These are phyloP conservation scores for Leptinotarsa lineolata DNA, from an alignment of 1,140 invertebrate genomes.

Conservation along the genomic window DNA sequence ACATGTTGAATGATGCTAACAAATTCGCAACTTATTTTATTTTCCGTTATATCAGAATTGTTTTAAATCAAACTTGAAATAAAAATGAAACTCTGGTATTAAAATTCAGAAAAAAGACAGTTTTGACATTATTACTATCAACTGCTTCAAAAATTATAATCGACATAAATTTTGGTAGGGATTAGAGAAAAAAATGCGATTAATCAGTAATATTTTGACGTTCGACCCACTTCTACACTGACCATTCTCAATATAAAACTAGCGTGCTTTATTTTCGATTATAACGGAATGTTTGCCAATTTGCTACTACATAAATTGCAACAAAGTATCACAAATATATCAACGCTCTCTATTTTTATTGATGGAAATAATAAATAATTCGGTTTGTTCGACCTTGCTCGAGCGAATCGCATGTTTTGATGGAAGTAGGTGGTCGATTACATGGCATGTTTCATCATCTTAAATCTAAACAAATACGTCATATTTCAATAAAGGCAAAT, in stretches of 20 bases:
- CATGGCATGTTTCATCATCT: no score
- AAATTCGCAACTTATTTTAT: no score
- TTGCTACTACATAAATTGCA: conserved; percentile 12
- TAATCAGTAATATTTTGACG: conserved; percentile 11
- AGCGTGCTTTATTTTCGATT: conserved; percentile 8
- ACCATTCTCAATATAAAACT: conserved; percentile 18
- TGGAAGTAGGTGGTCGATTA: neutral
- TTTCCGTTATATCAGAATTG: no score
- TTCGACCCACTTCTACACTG: conserved; percentile 1
- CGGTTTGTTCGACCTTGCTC: neutral
- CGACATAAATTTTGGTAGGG: neutral
- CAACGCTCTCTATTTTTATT: conserved; percentile 3
- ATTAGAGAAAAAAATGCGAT: neutral
- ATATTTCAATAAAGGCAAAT: no score
- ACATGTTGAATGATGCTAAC: no score
- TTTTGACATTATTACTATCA: no score
- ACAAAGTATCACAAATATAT: conserved; percentile 7
- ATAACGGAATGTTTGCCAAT: conserved; percentile 17
- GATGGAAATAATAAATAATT: conserved; percentile 6
- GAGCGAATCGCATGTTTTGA: neutral
- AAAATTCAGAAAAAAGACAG: no score
- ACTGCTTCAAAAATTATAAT: neutral
- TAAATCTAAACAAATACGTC: no score
- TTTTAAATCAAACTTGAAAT: no score
- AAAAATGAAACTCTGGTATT: no score